Evolutionary conservation across 2,113 vertebrate genomes (phyloP), one percentile per base, ranked within the genome.

Genomic region (Mixornis gularis): DNA sequence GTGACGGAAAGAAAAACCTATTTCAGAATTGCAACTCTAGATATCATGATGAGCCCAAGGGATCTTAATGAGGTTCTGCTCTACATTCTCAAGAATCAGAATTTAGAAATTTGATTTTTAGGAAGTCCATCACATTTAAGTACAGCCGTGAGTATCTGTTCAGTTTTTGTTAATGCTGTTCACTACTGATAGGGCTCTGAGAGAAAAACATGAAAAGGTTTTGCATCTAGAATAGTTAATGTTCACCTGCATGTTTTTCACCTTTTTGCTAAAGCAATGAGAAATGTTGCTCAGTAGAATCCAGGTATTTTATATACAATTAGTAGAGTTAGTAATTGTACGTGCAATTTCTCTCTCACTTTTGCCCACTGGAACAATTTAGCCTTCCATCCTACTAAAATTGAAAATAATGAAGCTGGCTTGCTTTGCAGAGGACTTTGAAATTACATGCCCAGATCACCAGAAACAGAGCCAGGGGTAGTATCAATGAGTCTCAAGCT

Each of bases 381-480:
- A 59, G 92, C 20, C n/a, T 91, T 89, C 56, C 13, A 48, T 92
- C n/a, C 36, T 44, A 44, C 78, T 93, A 81, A 81, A 92, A 92
- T 0, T 81, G 65, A 55, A 74, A 92, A 71, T 80, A 84, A 81
- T 86, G 60, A 84, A 81, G 13, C 72, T 93, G 86, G 21, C 29
- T 73, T 86, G 34, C 48, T 87, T 94, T 91, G 73, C 77, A 79
- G 41, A 91, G 40, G 41, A 52, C 70, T 65, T 90, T 49, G 63
- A 73, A 85, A 77, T 88, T 48, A 32, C 26, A 15, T 72, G 59
- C 41, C 46, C 27, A 41, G 36, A 85, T 93, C 46, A 62, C 44
- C 58, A 56, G 53, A 93, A 87, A 32, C 36, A 85, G 63, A 90
- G 66, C 71, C 68, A 88, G 60, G 14, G 32, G 13, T 53, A 55